Base-by-base conservation (phyloP, 2,797 vertebrate genomes). In the Platyrinchus mystaceus region DNA sequence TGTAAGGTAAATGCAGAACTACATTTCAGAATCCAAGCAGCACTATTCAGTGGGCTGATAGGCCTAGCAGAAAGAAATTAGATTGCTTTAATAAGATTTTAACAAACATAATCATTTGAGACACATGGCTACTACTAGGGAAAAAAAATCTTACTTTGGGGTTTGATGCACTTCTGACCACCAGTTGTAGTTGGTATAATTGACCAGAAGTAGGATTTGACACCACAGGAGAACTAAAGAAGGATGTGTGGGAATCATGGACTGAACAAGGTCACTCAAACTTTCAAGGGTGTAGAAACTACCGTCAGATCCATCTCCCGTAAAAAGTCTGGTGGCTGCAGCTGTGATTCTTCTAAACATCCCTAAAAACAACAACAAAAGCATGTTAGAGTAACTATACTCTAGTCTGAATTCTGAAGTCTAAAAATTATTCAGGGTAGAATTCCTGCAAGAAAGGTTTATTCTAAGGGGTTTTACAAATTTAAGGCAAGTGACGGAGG, bases 131-230 rank as follows among this genome's bases (percentile, higher is more conserved):
- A 55, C 27, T 75, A 71, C 17, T 11, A 44, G 36, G 6, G 18
- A 91, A 71, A 16, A 78, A 84, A 83, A 79, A 70, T 16, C 98
- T 97, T 97, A 99, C 99, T 97, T 99, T 17, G 99, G 99, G 1
- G 99, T 99, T 96, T 99, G 99, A 96, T 99, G 99, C 83, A 99
- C 99, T 97, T 99, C 99, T 8, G 99, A 98, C 99, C 99, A 99
- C 99, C 99, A 99, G 82, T 97, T 98, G 97, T 99, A 98, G 98
- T 99, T 99, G 24, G 99, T 99, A 92, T 99, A 99, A 97, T 99
- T 98, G 96, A 99, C 99, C 36, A 99, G 99, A 64, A 99, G 99
- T 28, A 99, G 98, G 80, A 99, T 98, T 95, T 99, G 99, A 95
- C 99, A 99, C 99, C 99, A 99, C 32, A 99, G 99, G 34, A 99